Evolutionary conservation across 2,797 vertebrate genomes (phyloP), one percentile per base, ranked within the genome.

Genomic region (Apogon talboti): DNA sequence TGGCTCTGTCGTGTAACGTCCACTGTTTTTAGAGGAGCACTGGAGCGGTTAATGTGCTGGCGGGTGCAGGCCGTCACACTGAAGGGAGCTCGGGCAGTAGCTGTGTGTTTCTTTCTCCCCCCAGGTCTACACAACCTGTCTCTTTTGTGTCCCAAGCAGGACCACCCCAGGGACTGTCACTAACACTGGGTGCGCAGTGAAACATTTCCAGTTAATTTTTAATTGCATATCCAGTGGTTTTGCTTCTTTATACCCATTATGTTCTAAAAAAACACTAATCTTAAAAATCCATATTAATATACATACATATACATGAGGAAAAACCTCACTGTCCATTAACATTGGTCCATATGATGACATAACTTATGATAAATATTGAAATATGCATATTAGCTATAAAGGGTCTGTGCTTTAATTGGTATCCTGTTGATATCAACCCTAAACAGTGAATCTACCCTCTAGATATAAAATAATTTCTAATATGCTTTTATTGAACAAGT

Each of bases 61-160:
- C 70, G 68, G 83, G 74, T 81, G 67, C 76, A 82, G 72, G 81
- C 77, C 52, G 19, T 84, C 74, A 74, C 50, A 76, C 71, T 79
- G 81, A 83, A 81, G 74, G 72, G 63, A 77, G 56, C 69, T 73
- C 4, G 11, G 73, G 76, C 81, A 66, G 60, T 76, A 83, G 67
- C 83, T 74, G 71, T 78, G 71, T 78, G 74, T 78, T 69, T 84
- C 71, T 62, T 54, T 76, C 69, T 80, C 70, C 66, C 73, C 60
- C 61, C 37, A 61, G 74, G 85, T 83, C 72, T 71, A 78, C 66
- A 81, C 83, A 89, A 88, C 85, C 87, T 88, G 85, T 85, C 82
- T 67, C 2, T 67, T 87, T 83, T 84, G 66, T 84, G 73, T 78
- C 61, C 60, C 48, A 50, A 52, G 62, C 50, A 69, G 62, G 78